Conservation (phyloP, 2,113 vertebrate genomes). For the Pitta sordida region DNA sequence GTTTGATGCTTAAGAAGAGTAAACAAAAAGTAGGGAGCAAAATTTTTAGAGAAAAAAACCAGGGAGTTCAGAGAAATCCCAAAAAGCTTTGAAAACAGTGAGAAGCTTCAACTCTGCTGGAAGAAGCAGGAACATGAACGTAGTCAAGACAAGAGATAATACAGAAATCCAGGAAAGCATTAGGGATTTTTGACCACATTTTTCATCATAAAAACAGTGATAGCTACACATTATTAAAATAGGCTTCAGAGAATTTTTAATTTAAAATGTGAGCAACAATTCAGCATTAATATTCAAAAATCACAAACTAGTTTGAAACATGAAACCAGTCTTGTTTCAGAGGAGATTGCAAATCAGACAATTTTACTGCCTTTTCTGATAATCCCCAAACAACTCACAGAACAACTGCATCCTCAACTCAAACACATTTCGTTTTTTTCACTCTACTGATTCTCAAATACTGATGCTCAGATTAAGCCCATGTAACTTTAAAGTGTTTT, state of each 20-base stretch:
- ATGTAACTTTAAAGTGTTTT: not conserved
- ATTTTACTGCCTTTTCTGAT: not conserved
- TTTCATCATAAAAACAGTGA: not conserved
- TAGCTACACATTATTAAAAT: not conserved
- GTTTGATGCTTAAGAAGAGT: not conserved
- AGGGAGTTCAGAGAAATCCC: not conserved
- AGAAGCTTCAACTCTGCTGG: not conserved
- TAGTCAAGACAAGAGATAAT: not conserved
- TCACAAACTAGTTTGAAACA: not conserved
- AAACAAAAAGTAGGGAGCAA: not conserved
- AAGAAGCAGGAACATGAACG: not conserved
- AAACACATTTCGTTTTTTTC: not conserved
- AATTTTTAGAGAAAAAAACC: not conserved
- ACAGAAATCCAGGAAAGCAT: not conserved
- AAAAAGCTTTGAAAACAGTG: not conserved
- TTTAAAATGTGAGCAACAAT: not conserved
- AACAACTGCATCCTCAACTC: not conserved
- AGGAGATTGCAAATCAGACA: not conserved
- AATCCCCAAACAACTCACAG: not conserved
- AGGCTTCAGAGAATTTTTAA: accelerated
- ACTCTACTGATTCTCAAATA: not conserved
- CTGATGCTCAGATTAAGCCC: not conserved
- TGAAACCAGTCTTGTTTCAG: not conserved
- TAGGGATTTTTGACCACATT: not conserved
- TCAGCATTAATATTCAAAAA: not conserved